Evolutionary conservation across 2,113 vertebrate genomes (phyloP).

Genomic region (Chamaetylas fuelleborni): DNA sequence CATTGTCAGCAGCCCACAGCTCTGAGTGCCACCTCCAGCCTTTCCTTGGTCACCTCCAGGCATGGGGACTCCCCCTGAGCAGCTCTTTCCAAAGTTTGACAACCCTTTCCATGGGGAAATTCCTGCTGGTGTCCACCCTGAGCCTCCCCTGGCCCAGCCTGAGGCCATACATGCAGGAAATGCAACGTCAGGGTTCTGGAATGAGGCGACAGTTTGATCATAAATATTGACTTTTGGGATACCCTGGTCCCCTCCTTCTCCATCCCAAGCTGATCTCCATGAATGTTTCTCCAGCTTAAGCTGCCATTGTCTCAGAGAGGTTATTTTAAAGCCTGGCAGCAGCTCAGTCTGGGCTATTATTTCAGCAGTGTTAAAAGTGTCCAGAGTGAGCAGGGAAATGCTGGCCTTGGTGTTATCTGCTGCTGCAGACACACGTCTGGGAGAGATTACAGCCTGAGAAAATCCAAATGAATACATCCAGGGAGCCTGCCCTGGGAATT

Average conservation of each 20-base stretch:
- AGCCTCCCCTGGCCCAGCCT: not conserved
- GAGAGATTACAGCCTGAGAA: not conserved
- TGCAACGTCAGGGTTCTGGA: not conserved
- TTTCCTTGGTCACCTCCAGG: not conserved
- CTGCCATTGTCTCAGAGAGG: not conserved
- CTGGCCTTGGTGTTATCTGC: not conserved
- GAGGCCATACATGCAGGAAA: not conserved
- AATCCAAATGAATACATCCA: not conserved
- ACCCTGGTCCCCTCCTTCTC: not conserved
- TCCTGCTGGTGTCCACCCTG: fast-evolving
- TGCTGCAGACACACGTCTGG: not conserved
- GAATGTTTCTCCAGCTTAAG: too few relatives aligned
- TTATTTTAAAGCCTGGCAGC: not conserved
- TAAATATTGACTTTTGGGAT: not conserved
- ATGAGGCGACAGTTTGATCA: not conserved
- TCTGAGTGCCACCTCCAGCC: fast-evolving
- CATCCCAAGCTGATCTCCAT: not conserved
- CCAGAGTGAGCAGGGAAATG: not conserved
- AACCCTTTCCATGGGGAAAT: fast-evolving
- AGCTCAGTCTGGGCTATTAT: not conserved
- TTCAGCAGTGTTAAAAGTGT: not conserved
- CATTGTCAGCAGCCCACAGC: not conserved
- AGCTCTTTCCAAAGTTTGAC: fast-evolving
- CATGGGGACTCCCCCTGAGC: not conserved
- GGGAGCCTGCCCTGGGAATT: not conserved